Evolutionary conservation across 2,888 invertebrate species (phyloP), one percentile per base, ranked within the genome.

Genomic region (Epinotia bilunana): DNA sequence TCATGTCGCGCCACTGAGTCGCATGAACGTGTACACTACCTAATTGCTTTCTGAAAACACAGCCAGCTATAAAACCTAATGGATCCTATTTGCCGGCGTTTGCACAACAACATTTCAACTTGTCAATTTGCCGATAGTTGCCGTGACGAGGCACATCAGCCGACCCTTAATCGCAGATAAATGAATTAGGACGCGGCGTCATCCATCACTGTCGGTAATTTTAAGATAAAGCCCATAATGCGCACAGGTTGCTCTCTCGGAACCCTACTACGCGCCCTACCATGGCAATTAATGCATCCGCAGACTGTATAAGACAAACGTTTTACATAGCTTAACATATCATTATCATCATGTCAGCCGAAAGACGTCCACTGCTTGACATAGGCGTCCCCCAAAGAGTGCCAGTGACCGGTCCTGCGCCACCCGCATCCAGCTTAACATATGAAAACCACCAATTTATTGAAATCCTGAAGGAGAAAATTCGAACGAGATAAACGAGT

Each of bases 151-250:
- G 73, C 76, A 76, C 76, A 69, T 67, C 77, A 81, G 81, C 81
- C 83, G 81, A 80, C 83, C 87, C 87, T 86, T 90, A 88, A 89
- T 89, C 86, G 87, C 79, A 84, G 88, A 88, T 92, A 91, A 92
- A 91, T 90, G 92, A 91, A 91, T 91, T 91, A 91, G 85, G 85
- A 81, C 78, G 81, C 77, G 80, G 83, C 83, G 79, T 80, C 89
- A 91, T 92, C 91, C 87, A 90, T 91, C 90, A 91, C 86, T 87
- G 90, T 91, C 91, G 81, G 78, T 86, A 86, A 90, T 90, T 91
- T 90, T 89, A 88, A 90, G 89, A 91, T 90, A 90, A 90, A 90
- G 88, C 86, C 87, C 81, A 82, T 86, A 84, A 84, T 84, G 84
- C 80, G 80, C 86, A 80, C 83, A 82, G 82, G 80, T 83, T 85